Conservation (phyloP, 2,888 invertebrate species). For the Lasiommata megera region DNA sequence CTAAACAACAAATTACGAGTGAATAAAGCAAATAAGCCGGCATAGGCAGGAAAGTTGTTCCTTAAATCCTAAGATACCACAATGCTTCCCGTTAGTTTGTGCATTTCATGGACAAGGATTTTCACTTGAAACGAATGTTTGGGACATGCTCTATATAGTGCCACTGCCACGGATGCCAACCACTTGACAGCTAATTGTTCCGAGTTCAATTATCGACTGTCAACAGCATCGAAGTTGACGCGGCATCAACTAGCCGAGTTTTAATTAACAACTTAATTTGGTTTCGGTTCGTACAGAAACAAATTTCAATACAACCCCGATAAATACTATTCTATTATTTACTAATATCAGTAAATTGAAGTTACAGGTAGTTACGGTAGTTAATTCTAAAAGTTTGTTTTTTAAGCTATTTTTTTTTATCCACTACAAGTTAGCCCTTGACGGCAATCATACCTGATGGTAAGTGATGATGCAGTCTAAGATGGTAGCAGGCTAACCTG, state of each 20-base stretch:
- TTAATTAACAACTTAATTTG: slow-evolving; percentile 22
- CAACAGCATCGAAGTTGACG: slow-evolving; percentile 53
- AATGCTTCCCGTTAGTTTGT: neutral
- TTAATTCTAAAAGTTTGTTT: no score
- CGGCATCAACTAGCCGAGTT: slow-evolving; percentile 50
- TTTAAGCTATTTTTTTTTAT: no score
- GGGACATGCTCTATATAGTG: slow-evolving; percentile 60
- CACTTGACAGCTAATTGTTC: slow-evolving; percentile 78
- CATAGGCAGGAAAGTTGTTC: no score
- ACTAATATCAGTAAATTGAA: no score
- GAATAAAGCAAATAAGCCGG: no score
- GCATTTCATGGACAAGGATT: neutral
- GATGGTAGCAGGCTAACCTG: no score
- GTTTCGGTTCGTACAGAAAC: neutral
- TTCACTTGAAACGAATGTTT: neutral
- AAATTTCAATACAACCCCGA: neutral
- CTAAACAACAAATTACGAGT: no score
- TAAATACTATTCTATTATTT: no score
- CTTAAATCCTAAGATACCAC: neutral
- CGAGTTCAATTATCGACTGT: slow-evolving; percentile 77
- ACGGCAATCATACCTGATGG: no score
- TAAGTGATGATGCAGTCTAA: no score
- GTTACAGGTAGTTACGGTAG: no score
- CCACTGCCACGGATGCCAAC: slow-evolving; percentile 73
- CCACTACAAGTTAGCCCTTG: no score